Conservation (phyloP, 2,797 vertebrate genomes). For the Gallinago stenura region DNA sequence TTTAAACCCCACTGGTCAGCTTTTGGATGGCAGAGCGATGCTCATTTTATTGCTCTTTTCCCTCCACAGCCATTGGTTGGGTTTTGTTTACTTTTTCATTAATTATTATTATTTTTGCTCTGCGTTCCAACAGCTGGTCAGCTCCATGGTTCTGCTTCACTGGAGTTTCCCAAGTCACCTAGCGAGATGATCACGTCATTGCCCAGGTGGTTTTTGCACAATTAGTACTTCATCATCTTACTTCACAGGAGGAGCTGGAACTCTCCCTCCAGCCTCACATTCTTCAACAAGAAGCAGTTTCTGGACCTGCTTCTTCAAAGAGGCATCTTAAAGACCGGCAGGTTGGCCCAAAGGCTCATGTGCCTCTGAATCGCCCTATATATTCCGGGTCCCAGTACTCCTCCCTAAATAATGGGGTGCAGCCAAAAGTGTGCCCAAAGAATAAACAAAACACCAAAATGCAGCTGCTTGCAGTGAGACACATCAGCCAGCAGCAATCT, state of each 20-base stretch:
- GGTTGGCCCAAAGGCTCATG: not conserved
- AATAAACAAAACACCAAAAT: not conserved
- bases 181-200: not conserved
- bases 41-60: not conserved
- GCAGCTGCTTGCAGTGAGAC: not conserved
- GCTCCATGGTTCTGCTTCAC: not conserved
- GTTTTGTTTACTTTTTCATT: not conserved
- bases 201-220: not conserved
- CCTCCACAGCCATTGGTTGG: not conserved
- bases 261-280: not conserved
- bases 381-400: too few relatives aligned
- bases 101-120: not conserved
- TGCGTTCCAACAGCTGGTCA: not conserved
- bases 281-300: not conserved
- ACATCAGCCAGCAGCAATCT: not conserved
- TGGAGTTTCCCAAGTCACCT: not conserved
- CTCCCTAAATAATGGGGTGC: not conserved
- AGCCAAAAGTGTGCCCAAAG: not conserved
- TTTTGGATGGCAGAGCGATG: not conserved
- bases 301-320: not conserved
- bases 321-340: not conserved
- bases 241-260: not conserved
- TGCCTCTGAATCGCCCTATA: not conserved
- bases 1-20: slow-evolving; percentile 20
- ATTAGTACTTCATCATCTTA: not conserved